Percentiles rank a stretch among this genome's conserved stretches.
These are phyloP conservation scores for Dynastes tityus DNA, from an alignment of 2,888 invertebrate genomes.

Conservation along the genomic window DNA sequence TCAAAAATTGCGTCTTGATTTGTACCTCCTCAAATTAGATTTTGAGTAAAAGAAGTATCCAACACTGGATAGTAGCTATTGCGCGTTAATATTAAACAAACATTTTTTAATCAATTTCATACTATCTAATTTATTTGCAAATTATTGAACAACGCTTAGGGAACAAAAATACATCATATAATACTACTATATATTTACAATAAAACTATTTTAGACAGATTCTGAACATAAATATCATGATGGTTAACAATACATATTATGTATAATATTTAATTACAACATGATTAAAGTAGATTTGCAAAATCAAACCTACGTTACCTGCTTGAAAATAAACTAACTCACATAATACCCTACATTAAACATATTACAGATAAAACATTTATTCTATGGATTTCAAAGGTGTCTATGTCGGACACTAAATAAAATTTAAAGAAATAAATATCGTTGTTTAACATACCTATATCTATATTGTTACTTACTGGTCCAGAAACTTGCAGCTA, in stretches of 20 bases:
- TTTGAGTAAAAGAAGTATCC: too few relatives aligned
- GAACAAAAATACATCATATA: slow-evolving; percentile 65
- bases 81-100: slow-evolving; percentile 24
- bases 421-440: slow-evolving; percentile 40
- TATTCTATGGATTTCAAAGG: slow-evolving; percentile 37
- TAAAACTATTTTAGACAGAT: slow-evolving; percentile 64
- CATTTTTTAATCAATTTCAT: slow-evolving; percentile 58
- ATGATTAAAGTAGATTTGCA: slow-evolving; percentile 43
- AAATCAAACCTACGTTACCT: slow-evolving; percentile 45
- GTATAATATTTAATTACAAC: slow-evolving; percentile 53
- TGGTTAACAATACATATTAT: slow-evolving; percentile 60
- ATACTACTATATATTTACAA: slow-evolving; percentile 65
- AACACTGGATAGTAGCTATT: not conserved
- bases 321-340: slow-evolving; percentile 37
- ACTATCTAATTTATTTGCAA: slow-evolving; percentile 59
- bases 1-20: too few relatives aligned
- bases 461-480: slow-evolving; percentile 34
- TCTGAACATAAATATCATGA: slow-evolving; percentile 62
- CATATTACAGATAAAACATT: slow-evolving; percentile 47
- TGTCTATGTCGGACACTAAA: slow-evolving; percentile 40
- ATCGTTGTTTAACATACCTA: slow-evolving; percentile 39
- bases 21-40: too few relatives aligned
- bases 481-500: slow-evolving; percentile 42
- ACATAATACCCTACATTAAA: slow-evolving; percentile 42
- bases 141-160: slow-evolving; percentile 61